Conservation (phyloP, 2,797 vertebrate genomes). For the Dallia pectoralis region DNA sequence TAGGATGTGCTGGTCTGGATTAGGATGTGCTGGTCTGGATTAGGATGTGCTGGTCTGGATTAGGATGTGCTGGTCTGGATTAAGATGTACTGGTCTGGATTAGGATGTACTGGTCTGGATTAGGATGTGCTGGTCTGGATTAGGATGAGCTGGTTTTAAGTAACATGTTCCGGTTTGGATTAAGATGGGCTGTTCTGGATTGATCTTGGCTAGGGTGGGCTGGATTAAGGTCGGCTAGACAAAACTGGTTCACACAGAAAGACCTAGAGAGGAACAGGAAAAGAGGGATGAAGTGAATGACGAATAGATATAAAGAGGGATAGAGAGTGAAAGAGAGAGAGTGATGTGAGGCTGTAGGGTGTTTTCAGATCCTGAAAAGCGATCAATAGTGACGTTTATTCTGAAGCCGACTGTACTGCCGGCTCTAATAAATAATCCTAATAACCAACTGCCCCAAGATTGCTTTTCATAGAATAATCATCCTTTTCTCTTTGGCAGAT, state of each 20-base stretch:
- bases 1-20: neutral
- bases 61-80: too few species aligned
- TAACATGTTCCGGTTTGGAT: too few species aligned
- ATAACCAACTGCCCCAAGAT: conserved; percentile 76
- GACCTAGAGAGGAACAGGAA: neutral
- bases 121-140: too few species aligned
- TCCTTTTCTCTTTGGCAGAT: conserved; percentile 76
- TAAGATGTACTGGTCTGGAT: neutral
- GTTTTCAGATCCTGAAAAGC: conserved; percentile 73
- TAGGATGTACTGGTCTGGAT: too few species aligned
- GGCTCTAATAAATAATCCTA: conserved; percentile 81
- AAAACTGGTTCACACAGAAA: conserved; percentile 14
- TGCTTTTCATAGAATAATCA: conserved; percentile 78
- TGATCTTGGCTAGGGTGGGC: too few species aligned
- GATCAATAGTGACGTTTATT: conserved; percentile 76
- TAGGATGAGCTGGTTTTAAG: neutral
- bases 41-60: neutral
- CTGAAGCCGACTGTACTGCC: conserved; percentile 66
- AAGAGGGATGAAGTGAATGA: conserved; percentile 23
- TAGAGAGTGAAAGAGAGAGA: conserved; percentile 25
- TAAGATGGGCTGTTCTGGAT: too few species aligned
- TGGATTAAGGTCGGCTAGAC: neutral
- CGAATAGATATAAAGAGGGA: conserved; percentile 43
- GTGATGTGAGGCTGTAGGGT: conserved; percentile 75
- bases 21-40: neutral